Base-by-base conservation (phyloP, 2,113 vertebrate genomes). In the Proterorhinus semilunaris region DNA sequence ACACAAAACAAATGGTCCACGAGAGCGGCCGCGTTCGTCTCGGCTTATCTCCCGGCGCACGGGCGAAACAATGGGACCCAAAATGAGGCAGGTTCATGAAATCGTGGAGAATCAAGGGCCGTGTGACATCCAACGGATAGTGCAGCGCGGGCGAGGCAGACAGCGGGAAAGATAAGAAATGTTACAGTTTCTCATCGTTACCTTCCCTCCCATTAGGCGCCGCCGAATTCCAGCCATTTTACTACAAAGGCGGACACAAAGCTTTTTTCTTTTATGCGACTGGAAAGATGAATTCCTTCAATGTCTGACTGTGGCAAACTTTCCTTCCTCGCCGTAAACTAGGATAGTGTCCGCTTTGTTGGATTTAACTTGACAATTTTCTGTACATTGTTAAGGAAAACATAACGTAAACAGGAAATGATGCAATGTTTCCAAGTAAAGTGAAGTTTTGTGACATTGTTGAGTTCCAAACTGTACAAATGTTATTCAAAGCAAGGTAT, bases 191-290 rank as follows among this genome's bases (percentile, higher is more conserved):
- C 54, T 78, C 49, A 57, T 71, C n/a, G 66, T 72, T 61, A 77
- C 69, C 74, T 81, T 81, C 70, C 66, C 70, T 55, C 53, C 58
- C 58, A 69, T 79, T 74, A 69, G 61, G 61, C 61, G 48, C 67
- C 51, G 68, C 68, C 10, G 44, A 79, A 70, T 50, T 66, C 72
- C 55, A 43, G 49, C 49, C 17, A 46, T 64, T 49, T 36, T 54
- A 54, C 0, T 6, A 66, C 12, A 69, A 69, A 15, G 42, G 15
- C 49, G 13, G 46, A 63, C 7, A 27, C 15, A 1, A 63, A 49
- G 47, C 36, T 8, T 10, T 51, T 51, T 51, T 51, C 12, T 13
- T 51, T 51, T 51, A 51, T 36, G 27, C 27, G 27, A 51, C 58
- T 10, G 53, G 44, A 13, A 61, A 61, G 58, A 61, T 44, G 45